A percentile compares a stretch with the other conserved stretches of the same genome.
These are phyloP conservation scores for Pomatorhinus ruficollis DNA, from an alignment of 2,113 vertebrate genomes.

Conservation along the genomic window DNA sequence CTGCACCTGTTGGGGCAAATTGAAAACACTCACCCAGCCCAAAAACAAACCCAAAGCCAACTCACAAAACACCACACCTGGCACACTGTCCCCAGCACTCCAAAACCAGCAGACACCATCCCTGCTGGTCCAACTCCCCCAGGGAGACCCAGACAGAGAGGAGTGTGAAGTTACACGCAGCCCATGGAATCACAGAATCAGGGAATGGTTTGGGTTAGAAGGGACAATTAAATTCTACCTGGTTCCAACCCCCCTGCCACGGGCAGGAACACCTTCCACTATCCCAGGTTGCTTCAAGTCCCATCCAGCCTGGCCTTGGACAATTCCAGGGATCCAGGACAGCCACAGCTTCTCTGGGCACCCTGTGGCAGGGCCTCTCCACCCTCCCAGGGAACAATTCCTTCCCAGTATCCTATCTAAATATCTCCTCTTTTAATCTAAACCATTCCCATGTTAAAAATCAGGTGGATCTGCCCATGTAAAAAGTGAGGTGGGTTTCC, in stretches of 20 bases:
- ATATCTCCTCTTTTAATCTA: background rate
- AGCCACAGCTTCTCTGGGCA: background rate
- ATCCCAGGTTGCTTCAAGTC: accelerated
- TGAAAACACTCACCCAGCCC: background rate
- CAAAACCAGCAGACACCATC: accelerated
- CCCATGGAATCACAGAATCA: background rate
- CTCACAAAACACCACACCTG: too few species aligned
- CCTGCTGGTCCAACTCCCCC: background rate
- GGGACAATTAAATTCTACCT: background rate
- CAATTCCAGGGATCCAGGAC: background rate
- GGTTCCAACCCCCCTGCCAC: background rate
- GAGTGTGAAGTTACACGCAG: background rate
- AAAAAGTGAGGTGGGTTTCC: background rate
- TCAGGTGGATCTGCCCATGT: background rate
- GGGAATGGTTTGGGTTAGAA: background rate
- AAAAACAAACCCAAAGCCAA: background rate
- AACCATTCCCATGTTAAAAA: background rate
- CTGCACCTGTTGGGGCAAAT: background rate
- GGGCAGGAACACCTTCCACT: background rate
- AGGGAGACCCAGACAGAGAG: background rate
- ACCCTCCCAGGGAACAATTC: background rate
- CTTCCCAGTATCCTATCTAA: background rate
- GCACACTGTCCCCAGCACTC: background rate
- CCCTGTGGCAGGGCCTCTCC: background rate
- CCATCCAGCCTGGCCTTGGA: accelerated